phyloP scores from a whole-genome alignment of 2,113 vertebrate species.

The Brachyistius frenatus region DNA sequence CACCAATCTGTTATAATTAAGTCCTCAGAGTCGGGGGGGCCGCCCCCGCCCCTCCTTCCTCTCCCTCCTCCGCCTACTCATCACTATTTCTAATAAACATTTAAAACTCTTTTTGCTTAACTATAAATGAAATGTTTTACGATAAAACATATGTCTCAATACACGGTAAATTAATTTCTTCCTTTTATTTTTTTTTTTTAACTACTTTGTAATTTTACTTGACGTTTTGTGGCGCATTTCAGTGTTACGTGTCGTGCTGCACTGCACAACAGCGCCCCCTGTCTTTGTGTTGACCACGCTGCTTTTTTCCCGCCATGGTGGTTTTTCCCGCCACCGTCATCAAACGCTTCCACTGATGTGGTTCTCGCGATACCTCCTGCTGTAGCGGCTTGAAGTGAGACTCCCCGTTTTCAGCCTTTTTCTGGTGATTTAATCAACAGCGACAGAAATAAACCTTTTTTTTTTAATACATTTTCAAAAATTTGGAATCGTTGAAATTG shows the following conservation, averaged over 20 bases:
- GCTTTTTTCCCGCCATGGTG: conserved; percentile 75
- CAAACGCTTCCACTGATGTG: neutral
- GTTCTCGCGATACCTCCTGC: conserved; percentile 61
- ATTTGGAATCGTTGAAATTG: too few species aligned
- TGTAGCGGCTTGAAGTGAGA: neutral
- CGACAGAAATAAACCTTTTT: too few species aligned
- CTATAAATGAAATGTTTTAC: too few species aligned
- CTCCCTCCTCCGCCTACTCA: conserved; percentile 46
- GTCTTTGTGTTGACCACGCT: conserved; percentile 46
- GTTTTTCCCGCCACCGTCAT: conserved; percentile 80
- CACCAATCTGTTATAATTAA: conserved; percentile 68
- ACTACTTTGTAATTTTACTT: neutral
- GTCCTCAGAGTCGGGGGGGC: neutral
- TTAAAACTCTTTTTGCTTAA: neutral
- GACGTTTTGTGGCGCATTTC: conserved; percentile 45
- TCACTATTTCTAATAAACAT: conserved; percentile 20
- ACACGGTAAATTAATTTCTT: too few species aligned
- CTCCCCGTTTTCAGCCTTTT: too few species aligned
- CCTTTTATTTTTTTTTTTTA: neutral
- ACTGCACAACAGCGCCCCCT: conserved; percentile 60
- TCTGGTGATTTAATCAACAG: too few species aligned
- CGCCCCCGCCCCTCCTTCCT: conserved; percentile 19
- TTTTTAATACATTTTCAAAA: too few species aligned
- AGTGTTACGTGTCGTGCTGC: neutral
- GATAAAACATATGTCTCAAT: too few species aligned